Evolutionary conservation across 2,113 vertebrate species (phyloP), one percentile per base, ranked within the genome.

Genomic region (Eptesicus fuscus): DNA sequence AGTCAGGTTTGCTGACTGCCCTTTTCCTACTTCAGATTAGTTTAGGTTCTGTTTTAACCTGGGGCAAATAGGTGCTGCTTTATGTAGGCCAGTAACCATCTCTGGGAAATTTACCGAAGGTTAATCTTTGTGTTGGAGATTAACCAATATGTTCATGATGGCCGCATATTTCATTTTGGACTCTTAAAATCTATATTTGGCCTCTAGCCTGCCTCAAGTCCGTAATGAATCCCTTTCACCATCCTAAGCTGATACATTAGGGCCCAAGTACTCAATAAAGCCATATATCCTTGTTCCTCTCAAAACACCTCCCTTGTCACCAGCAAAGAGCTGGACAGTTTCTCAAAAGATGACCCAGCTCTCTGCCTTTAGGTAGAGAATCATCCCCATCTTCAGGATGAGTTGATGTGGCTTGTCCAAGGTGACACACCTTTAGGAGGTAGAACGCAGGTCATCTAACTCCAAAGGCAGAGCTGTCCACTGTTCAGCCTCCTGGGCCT

Each of bases 21-120:
- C 23, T 59, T 78, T 70, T 77, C 49, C 44, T 82, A 17, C 44
- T 91, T 86, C 53, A 96, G 25, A 30, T 86, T 63, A 86, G 32
- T 63, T 40, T 88, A 49, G 93, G 32, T 87, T 97, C 51, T 80
- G 9, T 82, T 70, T 92, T 83, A 53, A 96, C 91, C 37, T 56
- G 30, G 73, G n/a, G 7, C 44, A 0, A 69, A 13, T 12, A 82
- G 40, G 42, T 76, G 61, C 51, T n/a, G 42, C 74, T 42, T 92
- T 76, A n/a, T 67, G 78, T 37, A 88, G n/a, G 35, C 22, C 69
- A 12, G 9, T 95, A 70, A 65, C 82, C 28, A 32, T 42, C 61
- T 53, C 65, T 80, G 35, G 51, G 49, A 90, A 37, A 28, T 73
- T 51, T 83, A 49, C 2, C 59, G 78, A 49, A 65, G 69, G 42